Evolutionary conservation across 1,140 invertebrate species (phyloP).

Genomic region (Linepithema humile): DNA sequence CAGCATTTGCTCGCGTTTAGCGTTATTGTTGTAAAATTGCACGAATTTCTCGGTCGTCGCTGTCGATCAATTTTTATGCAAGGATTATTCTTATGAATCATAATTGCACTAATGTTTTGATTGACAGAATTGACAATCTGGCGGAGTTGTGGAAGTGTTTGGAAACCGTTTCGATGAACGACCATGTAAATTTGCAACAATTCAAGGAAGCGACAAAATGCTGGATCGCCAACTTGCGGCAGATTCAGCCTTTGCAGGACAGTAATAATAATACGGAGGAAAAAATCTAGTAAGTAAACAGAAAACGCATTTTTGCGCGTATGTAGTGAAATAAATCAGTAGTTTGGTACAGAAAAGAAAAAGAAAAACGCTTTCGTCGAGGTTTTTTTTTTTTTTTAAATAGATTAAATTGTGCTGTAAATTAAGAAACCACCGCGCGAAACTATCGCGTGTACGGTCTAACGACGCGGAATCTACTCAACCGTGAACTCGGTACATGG

Average conservation of each 20-base stretch:
- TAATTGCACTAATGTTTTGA: background rate
- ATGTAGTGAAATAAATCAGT: background rate
- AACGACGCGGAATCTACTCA: background rate
- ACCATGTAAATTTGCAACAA: conserved; percentile 16
- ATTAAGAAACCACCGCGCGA: conserved; percentile 1
- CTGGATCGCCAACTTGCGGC: conserved; percentile 9
- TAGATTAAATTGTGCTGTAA: background rate
- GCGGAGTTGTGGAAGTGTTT: conserved; percentile 25
- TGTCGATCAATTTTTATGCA: background rate
- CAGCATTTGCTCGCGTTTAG: background rate
- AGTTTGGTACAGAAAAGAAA: background rate
- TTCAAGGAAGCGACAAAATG: conserved; percentile 38
- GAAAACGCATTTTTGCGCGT: background rate
- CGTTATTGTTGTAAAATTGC: too few relatives aligned
- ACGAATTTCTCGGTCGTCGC: too few relatives aligned
- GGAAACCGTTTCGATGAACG: background rate
- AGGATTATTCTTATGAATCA: background rate
- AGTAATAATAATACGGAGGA: background rate
- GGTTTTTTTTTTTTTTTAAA: background rate
- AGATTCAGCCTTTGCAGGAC: background rate
- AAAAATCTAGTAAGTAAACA: conserved; percentile 9
- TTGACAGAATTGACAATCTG: conserved; percentile 5
- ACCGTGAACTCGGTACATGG: conserved; percentile 14
- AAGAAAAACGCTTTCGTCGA: background rate
- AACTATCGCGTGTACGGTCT: background rate